Percentiles rank a stretch among this genome's conserved stretches.
phyloP scores from a whole-genome alignment of 2,797 vertebrate species.

The Pangasius sanitwongsei region DNA sequence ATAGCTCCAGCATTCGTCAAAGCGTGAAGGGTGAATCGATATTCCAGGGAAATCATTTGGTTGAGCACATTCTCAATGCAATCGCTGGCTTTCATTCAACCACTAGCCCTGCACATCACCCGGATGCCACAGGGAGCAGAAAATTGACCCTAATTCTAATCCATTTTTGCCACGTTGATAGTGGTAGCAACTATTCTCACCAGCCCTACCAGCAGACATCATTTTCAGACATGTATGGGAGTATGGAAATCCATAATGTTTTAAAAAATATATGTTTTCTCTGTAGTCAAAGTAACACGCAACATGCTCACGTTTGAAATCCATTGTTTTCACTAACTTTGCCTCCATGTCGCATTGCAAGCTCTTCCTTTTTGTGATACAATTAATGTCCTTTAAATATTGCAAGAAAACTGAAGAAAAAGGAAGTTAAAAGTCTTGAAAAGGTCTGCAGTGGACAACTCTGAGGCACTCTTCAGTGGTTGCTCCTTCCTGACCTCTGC shows the following conservation, averaged over 20 bases:
- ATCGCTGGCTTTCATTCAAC: conserved; percentile 46
- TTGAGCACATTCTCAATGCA: conserved; percentile 49
- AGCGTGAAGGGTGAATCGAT: conserved; percentile 70
- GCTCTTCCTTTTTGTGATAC: neutral
- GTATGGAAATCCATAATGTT: neutral
- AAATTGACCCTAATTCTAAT: conserved; percentile 52
- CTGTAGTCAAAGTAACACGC: neutral
- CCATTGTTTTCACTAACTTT: neutral
- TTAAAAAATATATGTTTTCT: neutral
- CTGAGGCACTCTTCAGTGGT: neutral
- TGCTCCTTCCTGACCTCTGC: neutral
- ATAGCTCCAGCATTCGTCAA: conserved; percentile 63
- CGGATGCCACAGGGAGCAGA: conserved; percentile 36
- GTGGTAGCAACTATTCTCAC: conserved; percentile 16
- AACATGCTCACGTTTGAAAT: neutral
- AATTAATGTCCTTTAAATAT: neutral
- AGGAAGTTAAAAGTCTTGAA: neutral
- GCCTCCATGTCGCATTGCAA: neutral
- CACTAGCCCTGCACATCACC: conserved; percentile 30
- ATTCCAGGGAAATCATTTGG: conserved; percentile 55
- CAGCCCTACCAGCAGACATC: neutral
- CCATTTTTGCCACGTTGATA: conserved; percentile 36
- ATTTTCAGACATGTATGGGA: neutral
- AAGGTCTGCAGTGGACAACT: neutral
- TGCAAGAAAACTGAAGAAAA: neutral